phyloP scores from a whole-genome alignment of 2,797 vertebrate species.

The Myotis planiceps region DNA sequence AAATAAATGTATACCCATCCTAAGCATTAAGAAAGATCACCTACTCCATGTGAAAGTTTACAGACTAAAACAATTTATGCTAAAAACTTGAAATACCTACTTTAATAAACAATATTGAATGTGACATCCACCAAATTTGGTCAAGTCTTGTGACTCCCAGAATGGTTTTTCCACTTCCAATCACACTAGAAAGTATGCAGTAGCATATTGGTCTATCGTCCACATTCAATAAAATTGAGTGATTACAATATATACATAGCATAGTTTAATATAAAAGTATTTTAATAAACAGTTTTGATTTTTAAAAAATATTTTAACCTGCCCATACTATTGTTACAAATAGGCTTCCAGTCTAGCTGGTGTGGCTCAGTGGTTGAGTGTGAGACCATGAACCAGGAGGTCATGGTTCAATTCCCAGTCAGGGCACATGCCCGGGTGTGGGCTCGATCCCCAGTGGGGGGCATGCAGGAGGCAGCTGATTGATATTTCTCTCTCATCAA shows the following conservation, averaged over 20 bases:
- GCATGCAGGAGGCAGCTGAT: no score
- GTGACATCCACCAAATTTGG: constrained; percentile 73
- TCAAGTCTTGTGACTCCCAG: constrained; percentile 55
- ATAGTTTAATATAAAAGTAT: background rate
- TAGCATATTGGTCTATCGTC: constrained; percentile 28
- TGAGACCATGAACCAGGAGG: no score
- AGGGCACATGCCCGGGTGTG: no score
- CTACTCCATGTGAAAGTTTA: background rate
- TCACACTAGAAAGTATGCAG: constrained; percentile 57
- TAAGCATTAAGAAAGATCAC: constrained; percentile 15
- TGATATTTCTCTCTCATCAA: no score
- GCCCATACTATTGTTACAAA: background rate
- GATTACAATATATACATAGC: background rate
- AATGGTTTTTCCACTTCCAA: constrained; percentile 54
- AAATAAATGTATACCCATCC: background rate
- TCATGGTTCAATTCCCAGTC: no score
- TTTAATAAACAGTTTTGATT: background rate
- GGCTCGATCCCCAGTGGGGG: no score
- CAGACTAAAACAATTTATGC: background rate
- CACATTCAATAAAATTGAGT: background rate
- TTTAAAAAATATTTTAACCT: background rate
- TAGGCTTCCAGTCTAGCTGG: no score
- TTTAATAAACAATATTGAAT: constrained; percentile 70
- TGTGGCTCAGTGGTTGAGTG: no score
- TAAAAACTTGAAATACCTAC: constrained; percentile 58